These are phyloP conservation scores for Crocuta crocuta DNA, from an alignment of 2,113 vertebrate genomes.

Conservation along the genomic window DNA sequence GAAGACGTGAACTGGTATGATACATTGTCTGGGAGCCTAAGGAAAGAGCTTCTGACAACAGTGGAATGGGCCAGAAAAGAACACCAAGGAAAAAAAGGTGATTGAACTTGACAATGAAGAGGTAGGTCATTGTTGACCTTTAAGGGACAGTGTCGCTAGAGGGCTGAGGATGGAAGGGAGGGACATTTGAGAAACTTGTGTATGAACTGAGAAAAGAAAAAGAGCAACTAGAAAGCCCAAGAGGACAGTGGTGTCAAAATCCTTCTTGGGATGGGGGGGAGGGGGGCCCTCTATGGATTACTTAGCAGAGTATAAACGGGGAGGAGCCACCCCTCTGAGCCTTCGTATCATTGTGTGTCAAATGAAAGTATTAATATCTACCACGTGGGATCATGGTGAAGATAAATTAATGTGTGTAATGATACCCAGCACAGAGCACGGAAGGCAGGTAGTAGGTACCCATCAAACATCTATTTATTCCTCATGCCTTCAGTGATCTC, in stretches of 20 bases:
- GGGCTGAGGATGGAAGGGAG: not conserved
- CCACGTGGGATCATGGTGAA: not conserved
- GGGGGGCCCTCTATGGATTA: not conserved
- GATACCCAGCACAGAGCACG: not conserved
- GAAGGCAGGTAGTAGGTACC: too few species aligned
- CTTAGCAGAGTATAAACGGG: not conserved
- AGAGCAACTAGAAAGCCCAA: not conserved
- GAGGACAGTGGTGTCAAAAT: not conserved
- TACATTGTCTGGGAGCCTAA: not conserved
- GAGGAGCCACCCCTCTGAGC: not conserved
- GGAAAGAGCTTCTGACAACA: not conserved
- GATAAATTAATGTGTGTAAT: not conserved
- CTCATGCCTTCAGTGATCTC: not conserved
- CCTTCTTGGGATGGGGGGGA: not conserved
- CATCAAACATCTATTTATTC: not conserved
- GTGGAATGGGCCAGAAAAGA: not conserved
- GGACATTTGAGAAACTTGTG: not conserved
- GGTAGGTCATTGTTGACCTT: not conserved
- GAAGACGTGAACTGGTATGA: accelerated
- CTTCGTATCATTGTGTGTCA: not conserved
- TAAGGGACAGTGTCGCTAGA: not conserved
- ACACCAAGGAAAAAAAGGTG: not conserved
- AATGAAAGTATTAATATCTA: not conserved
- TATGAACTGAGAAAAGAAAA: not conserved
- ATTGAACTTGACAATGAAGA: not conserved